Evolutionary conservation across 2,888 invertebrate genomes (phyloP).

Genomic region (Zygaena filipendulae): DNA sequence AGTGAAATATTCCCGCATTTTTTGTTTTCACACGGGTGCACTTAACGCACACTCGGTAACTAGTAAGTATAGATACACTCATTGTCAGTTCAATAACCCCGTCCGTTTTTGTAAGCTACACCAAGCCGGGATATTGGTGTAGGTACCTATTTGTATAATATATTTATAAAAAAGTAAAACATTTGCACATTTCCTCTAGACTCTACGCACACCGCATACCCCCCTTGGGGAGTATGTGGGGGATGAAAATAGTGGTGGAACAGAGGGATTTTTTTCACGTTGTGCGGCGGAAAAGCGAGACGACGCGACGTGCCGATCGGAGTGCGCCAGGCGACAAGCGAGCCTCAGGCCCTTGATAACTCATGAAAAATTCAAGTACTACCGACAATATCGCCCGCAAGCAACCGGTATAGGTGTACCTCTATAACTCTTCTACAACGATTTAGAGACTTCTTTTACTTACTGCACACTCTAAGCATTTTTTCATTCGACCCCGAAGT

Average conservation of each 20-base stretch:
- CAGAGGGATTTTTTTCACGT: slow-evolving; percentile 30
- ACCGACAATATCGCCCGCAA: slow-evolving; percentile 28
- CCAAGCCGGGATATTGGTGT: too few relatives aligned
- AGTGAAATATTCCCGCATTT: too few relatives aligned
- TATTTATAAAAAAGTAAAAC: too few relatives aligned
- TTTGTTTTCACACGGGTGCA: too few relatives aligned
- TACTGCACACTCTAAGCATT: slow-evolving; percentile 5
- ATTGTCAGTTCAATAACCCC: too few relatives aligned
- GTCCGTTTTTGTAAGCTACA: too few relatives aligned
- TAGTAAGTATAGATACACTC: too few relatives aligned
- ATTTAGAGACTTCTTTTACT: not conserved
- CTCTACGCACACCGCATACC: too few relatives aligned
- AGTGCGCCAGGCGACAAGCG: too few relatives aligned
- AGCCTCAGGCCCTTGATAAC: slow-evolving; percentile 42
- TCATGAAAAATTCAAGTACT: slow-evolving; percentile 55
- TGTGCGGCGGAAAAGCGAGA: slow-evolving; percentile 22
- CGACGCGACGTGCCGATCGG: slow-evolving; percentile 20
- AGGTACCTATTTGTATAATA: too few relatives aligned
- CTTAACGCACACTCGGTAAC: too few relatives aligned
- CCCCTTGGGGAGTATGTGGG: slow-evolving; percentile 6
- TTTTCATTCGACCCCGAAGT: slow-evolving; percentile 5
- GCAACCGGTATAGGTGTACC: not conserved
- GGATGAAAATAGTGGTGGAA: slow-evolving; percentile 41
- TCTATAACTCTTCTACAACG: not conserved
- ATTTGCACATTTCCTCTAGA: too few relatives aligned